Conservation (phyloP, 1,140 invertebrate genomes). For the Tetramorium simillimum region DNA sequence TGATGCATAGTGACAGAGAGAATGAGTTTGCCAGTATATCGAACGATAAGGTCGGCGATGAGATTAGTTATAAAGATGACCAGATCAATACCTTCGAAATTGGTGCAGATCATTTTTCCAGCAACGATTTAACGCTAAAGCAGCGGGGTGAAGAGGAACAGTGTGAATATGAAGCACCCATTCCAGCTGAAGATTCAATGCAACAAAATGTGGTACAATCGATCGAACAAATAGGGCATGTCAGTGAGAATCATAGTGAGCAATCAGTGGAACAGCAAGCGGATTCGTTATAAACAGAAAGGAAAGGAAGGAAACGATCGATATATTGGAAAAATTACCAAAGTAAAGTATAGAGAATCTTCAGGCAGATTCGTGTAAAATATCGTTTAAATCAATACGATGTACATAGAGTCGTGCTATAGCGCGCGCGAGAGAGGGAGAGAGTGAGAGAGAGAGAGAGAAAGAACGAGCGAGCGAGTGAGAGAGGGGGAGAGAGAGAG, state of each 20-base stretch:
- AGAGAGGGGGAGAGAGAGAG: background rate
- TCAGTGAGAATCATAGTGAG: slow-evolving; percentile 56
- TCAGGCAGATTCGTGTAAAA: slow-evolving; percentile 73
- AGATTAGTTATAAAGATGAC: slow-evolving; percentile 24
- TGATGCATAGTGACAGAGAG: slow-evolving; percentile 9
- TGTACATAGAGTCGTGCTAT: slow-evolving; percentile 76
- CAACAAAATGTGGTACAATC: slow-evolving; percentile 49
- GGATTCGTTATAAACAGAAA: slow-evolving; percentile 59
- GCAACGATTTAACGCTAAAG: slow-evolving; percentile 28
- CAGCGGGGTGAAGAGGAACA: slow-evolving; percentile 42
- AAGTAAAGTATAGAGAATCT: slow-evolving; percentile 70
- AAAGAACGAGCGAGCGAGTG: background rate
- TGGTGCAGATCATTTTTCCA: slow-evolving; percentile 20
- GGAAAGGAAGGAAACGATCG: background rate
- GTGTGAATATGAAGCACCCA: slow-evolving; percentile 50
- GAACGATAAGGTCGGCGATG: background rate
- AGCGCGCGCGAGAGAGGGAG: slow-evolving; percentile 3
- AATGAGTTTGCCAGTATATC: slow-evolving; percentile 24
- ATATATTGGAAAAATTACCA: slow-evolving; percentile 68
- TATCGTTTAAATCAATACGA: slow-evolving; percentile 64
- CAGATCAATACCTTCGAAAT: slow-evolving; percentile 34
- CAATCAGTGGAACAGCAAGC: slow-evolving; percentile 53
- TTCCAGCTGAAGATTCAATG: slow-evolving; percentile 59
- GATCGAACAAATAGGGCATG: slow-evolving; percentile 45
- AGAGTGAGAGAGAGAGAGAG: slow-evolving; percentile 24